Evolutionary conservation across 1,140 invertebrate species (phyloP).

Genomic region (Tetramorium parvispinum): DNA sequence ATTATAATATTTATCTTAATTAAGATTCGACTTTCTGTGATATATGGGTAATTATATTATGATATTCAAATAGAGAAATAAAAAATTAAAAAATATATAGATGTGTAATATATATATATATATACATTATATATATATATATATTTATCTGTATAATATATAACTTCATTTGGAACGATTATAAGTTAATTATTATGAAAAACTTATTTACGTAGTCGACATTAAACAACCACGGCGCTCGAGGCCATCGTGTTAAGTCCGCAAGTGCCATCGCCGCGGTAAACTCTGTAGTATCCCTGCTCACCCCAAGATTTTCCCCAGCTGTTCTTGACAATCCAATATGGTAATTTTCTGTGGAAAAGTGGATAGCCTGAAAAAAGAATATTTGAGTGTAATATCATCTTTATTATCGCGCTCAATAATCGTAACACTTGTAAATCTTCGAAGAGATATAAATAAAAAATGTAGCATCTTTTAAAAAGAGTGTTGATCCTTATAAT

Average conservation of each 20-base stretch:
- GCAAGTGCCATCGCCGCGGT: conserved; percentile 97
- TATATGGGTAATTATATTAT: no score
- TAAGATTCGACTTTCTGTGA: no score
- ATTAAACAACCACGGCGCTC: conserved; percentile 91
- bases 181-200: conserved; percentile 60
- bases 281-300: conserved; percentile 97
- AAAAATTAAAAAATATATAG: no score
- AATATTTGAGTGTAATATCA: conserved; percentile 36
- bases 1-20: no score
- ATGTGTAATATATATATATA: no score
- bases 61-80: no score
- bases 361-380: conserved; percentile 90
- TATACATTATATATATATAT: no score
- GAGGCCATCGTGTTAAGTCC: conserved; percentile 97
- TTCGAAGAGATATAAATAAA: background rate
- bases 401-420: background rate
- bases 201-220: conserved; percentile 44
- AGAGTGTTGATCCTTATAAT: conserved; percentile 30
- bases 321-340: conserved; percentile 97
- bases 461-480: conserved; percentile 42
- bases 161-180: conserved; percentile 19
- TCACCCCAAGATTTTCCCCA: conserved; percentile 96
- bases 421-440: background rate
- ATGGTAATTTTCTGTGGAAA: conserved; percentile 94
- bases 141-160: conserved; percentile 9